phyloP scores from a whole-genome alignment of 2,113 vertebrate species.

The Rhagologus leucostigma region DNA sequence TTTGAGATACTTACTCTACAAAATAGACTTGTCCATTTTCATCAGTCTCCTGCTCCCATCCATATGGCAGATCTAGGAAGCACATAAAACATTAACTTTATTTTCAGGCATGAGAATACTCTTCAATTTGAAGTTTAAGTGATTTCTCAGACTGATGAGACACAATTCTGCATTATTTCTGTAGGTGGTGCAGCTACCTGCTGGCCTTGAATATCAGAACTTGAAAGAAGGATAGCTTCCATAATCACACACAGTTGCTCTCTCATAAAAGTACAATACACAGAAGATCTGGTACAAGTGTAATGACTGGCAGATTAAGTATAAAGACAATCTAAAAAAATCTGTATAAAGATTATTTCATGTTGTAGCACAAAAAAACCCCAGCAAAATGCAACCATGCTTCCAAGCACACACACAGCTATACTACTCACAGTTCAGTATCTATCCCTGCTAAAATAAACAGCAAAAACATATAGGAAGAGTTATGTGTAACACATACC shows the following conservation, averaged over 20 bases:
- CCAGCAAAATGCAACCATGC: background rate
- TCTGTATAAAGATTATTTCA: background rate
- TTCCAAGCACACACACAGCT: background rate
- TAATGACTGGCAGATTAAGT: background rate
- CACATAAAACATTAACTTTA: background rate
- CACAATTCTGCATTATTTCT: background rate
- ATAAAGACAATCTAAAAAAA: background rate
- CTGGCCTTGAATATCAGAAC: background rate
- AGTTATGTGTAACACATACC: background rate
- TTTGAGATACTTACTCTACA: constrained; percentile 87
- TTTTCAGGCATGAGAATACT: background rate
- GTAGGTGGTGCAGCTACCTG: background rate
- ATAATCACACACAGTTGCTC: background rate
- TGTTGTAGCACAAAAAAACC: background rate
- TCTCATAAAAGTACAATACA: background rate
- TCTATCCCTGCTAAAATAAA: background rate
- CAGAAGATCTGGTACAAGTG: background rate
- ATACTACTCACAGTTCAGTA: background rate
- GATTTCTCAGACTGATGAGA: background rate
- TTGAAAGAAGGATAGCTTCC: background rate
- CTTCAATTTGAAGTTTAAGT: background rate
- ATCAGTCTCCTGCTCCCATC: constrained; percentile 96
- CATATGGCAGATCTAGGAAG: constrained; percentile 89
- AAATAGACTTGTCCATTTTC: constrained; percentile 91
- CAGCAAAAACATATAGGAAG: background rate